Conservation (phyloP, 2,113 vertebrate genomes). For the Trematocara zebra region DNA sequence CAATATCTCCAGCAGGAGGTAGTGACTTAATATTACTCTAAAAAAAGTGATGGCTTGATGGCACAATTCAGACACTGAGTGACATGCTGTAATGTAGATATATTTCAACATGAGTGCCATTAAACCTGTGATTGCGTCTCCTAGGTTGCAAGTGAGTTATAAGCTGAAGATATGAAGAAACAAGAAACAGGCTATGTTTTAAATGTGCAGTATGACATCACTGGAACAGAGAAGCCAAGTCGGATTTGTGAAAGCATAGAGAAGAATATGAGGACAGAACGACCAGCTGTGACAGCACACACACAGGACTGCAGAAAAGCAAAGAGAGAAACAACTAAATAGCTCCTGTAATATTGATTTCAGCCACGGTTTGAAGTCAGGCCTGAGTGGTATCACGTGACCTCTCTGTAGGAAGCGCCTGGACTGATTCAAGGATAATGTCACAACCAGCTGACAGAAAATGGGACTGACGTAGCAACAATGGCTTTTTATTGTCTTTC, state of each 20-base stretch:
- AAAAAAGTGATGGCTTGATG: background rate
- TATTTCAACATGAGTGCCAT: background rate
- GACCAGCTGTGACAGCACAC: background rate
- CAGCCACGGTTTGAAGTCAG: background rate
- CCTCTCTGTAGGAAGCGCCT: slow-evolving; percentile 5
- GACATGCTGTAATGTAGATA: background rate
- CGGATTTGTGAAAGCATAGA: background rate
- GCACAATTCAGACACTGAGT: background rate
- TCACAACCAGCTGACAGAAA: slow-evolving; percentile 14
- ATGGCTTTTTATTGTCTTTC: slow-evolving; percentile 1
- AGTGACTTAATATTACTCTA: background rate
- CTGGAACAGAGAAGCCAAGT: background rate
- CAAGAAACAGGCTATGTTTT: background rate
- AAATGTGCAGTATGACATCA: background rate
- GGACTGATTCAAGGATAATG: slow-evolving; percentile 24
- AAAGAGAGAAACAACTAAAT: background rate
- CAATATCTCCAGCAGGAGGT: background rate
- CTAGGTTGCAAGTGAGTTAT: background rate
- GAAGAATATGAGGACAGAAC: background rate
- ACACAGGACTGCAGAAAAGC: background rate
- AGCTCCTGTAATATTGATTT: slow-evolving; percentile 38
- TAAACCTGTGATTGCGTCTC: background rate
- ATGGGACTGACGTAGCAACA: background rate
- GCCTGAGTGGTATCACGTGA: slow-evolving; percentile 23
- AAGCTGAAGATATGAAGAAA: background rate